Evolutionary conservation across 2,113 vertebrate species (phyloP), one percentile per base, ranked within the genome.

Genomic region (Trochalopteron elliotii): DNA sequence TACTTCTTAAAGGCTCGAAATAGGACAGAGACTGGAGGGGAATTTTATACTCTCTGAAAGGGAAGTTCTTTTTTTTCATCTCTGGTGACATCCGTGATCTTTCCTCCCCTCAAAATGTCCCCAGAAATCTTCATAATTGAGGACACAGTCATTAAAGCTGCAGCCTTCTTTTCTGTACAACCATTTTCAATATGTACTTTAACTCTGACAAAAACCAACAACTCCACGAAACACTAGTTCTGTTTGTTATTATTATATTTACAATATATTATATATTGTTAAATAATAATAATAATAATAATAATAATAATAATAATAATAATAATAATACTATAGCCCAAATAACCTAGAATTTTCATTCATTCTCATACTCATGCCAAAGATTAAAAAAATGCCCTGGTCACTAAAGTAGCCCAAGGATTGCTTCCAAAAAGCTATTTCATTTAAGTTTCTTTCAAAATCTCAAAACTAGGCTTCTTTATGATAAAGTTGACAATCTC

Each of bases 1-100:
- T 97, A 96, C 97, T 97, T 97, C 96, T 96, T 92, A 91, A 95
- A 97, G 94, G 90, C 96, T 95, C 87, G 87, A 93, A 94, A 95
- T 75, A 76, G 61, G 90, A 96, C 89, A 91, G 31, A 84, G 84
- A 69, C 78, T 21, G 55, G 90, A 89, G 87, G 77, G 53, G 81
- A 95, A 96, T 86, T 88, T 83, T 83, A 76, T 70, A 56, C 40
- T 65, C 53, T 91, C 90, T 77, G 63, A 89, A 92, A 93, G 74
- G 40, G 35, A 87, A 94, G 93, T 91, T 89, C 45, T 88, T 93
- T 95, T 93, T 95, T 83, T 96, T 93, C 69, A 28, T 23, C 64
- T 71, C 77, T 76, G 44, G 68, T 93, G 94, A 88, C 79, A 75
- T 83, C 50, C 67, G 30, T n/a, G 65, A 93, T 89, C 67, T 88